Conservation (phyloP, 2,113 vertebrate genomes). For the Petromus typicus region DNA sequence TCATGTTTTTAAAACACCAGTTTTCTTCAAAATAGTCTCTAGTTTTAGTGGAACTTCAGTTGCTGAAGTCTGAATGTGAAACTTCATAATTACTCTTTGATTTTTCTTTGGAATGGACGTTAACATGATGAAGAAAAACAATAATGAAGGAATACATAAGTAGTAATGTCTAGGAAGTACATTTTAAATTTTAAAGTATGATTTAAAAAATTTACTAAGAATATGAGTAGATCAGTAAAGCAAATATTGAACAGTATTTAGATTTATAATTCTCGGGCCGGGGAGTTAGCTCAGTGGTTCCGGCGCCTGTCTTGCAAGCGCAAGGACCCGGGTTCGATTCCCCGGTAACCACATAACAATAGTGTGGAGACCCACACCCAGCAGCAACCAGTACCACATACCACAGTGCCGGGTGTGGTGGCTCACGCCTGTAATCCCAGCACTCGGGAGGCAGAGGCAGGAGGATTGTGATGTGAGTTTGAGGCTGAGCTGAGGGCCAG, state of each 20-base stretch:
- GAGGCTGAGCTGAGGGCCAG: too few relatives aligned
- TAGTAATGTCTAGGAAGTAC: background rate
- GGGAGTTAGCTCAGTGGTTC: too few relatives aligned
- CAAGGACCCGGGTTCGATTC: too few relatives aligned
- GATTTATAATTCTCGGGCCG: too few relatives aligned
- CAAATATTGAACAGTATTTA: background rate
- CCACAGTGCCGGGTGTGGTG: too few relatives aligned
- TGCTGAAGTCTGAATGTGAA: background rate
- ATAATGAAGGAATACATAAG: background rate
- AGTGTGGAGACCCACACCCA: too few relatives aligned
- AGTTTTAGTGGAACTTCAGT: conserved; percentile 23
- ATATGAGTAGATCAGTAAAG: conserved; percentile 19
- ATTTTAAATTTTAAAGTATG: background rate
- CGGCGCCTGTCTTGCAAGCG: too few relatives aligned
- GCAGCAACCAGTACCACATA: too few relatives aligned
- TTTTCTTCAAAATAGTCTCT: background rate
- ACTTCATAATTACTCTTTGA: background rate
- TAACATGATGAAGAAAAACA: background rate
- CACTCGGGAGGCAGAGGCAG: too few relatives aligned
- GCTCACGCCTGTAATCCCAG: too few relatives aligned
- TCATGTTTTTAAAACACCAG: background rate
- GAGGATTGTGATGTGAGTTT: too few relatives aligned
- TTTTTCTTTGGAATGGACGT: conserved; percentile 30
- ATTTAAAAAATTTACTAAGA: background rate
- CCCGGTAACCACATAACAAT: too few relatives aligned